A percentile compares a stretch with the other conserved stretches of the same genome.
phyloP scores from a whole-genome alignment of 2,113 vertebrate genomes.

The Cyanoderma ruficeps region DNA sequence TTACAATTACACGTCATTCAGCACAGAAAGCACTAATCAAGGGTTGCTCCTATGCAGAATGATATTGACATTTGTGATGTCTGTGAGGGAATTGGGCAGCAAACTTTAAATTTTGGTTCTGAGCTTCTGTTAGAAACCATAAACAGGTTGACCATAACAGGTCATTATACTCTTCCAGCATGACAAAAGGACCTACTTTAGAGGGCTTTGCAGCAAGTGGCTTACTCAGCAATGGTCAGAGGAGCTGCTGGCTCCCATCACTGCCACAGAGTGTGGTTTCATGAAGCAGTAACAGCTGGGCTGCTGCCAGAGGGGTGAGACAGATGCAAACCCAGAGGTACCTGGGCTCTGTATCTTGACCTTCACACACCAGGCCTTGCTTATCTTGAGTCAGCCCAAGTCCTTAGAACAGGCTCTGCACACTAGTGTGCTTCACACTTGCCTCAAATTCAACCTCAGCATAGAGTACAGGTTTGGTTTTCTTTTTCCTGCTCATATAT shows the following conservation, averaged over 20 bases:
- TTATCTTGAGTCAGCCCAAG: neutral
- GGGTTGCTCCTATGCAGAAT: neutral
- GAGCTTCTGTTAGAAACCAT: neutral
- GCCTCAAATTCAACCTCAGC: neutral
- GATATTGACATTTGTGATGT: neutral
- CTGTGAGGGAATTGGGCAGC: neutral
- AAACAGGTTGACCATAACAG: neutral
- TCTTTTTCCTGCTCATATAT: neutral
- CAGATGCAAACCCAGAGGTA: neutral
- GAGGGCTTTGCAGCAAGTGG: neutral
- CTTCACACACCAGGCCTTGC: neutral
- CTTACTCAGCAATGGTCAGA: neutral
- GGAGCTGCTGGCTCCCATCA: neutral
- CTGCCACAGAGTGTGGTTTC: neutral
- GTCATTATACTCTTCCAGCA: neutral
- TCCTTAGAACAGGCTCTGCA: neutral
- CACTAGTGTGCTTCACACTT: neutral
- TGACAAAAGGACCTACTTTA: neutral
- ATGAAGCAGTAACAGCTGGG: neutral
- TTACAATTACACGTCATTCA: neutral
- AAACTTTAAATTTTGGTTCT: neutral
- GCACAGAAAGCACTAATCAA: neutral
- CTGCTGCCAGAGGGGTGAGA: neutral
- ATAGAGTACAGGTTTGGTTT: neutral
- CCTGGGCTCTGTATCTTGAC: neutral